phyloP scores from a whole-genome alignment of 2,113 vertebrate species.

The Canis aureus region DNA sequence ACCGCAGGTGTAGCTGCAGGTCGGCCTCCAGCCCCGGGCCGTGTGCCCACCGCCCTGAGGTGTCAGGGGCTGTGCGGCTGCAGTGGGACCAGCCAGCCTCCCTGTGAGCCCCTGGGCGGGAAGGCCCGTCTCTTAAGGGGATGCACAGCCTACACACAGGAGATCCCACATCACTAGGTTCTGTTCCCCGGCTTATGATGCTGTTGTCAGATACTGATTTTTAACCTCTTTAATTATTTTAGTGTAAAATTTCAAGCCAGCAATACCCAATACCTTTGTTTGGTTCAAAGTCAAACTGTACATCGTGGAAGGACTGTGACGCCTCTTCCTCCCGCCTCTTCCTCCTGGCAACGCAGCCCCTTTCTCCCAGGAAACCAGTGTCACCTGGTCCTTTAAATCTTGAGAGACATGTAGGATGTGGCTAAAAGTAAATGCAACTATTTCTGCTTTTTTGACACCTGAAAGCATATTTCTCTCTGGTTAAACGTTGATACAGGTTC shows the following conservation, averaged over 20 bases:
- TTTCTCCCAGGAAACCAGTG: not conserved
- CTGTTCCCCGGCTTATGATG: not conserved
- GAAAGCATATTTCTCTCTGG: not conserved
- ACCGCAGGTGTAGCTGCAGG: fast-evolving
- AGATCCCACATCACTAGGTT: not conserved
- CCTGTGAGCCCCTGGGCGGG: fast-evolving
- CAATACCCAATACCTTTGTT: not conserved
- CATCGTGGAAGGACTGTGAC: not conserved
- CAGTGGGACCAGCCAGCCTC: no score
- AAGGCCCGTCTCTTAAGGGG: fast-evolving
- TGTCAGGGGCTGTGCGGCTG: not conserved
- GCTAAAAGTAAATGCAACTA: not conserved
- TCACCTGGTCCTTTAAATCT: not conserved
- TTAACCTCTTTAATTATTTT: not conserved
- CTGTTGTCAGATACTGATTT: not conserved
- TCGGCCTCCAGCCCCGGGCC: not conserved
- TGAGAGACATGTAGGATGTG: not conserved
- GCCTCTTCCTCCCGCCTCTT: no score
- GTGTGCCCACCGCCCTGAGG: not conserved
- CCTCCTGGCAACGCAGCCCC: no score
- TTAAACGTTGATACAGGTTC: not conserved
- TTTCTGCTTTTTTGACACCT: not conserved
- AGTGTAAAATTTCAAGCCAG: not conserved
- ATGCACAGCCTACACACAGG: fast-evolving
- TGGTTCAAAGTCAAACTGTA: not conserved